A percentile compares a stretch with the other conserved stretches of the same genome.
Evolutionary conservation across 2,113 vertebrate species (phyloP).

Genomic region (Motacilla alba): DNA sequence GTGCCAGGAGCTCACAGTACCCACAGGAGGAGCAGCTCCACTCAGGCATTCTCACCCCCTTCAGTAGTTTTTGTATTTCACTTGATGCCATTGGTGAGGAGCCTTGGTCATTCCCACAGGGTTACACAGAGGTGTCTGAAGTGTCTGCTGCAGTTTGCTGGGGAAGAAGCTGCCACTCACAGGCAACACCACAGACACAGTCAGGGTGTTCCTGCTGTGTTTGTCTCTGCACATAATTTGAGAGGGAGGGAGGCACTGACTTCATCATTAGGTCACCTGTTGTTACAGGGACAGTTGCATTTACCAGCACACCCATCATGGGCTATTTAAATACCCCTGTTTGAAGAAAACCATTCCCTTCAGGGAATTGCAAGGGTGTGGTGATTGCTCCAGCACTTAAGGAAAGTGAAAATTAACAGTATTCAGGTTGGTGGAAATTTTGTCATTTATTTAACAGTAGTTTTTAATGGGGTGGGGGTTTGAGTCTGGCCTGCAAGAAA

Average conservation of each 20-base stretch:
- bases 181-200: not conserved
- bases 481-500: not conserved
- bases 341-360: not conserved
- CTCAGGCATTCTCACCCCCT: not conserved
- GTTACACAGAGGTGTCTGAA: not conserved
- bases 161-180: not conserved
- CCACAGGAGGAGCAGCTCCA: not conserved
- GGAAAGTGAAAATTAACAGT: not conserved
- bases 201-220: not conserved
- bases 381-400: not conserved
- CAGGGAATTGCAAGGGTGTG: not conserved
- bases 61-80: not conserved
- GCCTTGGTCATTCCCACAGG: not conserved
- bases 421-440: not conserved
- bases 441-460: not conserved
- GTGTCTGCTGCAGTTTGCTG: not conserved
- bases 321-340: not conserved
- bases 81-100: fast-evolving
- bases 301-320: not conserved
- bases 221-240: not conserved
- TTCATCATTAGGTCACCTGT: not conserved
- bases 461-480: not conserved
- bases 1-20: not conserved
- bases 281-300: not conserved
- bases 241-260: not conserved